Evolutionary conservation across 2,113 vertebrate species (phyloP).

Genomic region (Megaceryle maxima): DNA sequence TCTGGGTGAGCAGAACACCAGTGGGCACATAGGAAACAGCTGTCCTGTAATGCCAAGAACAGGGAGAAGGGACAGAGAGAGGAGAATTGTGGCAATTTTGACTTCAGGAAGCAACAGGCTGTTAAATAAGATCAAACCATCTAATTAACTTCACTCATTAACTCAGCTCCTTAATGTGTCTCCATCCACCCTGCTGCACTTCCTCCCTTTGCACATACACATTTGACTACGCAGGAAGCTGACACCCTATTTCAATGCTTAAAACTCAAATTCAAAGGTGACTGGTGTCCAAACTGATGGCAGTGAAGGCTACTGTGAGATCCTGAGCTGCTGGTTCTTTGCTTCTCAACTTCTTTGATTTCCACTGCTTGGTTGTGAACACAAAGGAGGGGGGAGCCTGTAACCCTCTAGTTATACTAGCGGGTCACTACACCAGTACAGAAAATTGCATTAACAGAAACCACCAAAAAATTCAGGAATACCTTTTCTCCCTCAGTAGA

Average conservation of each 20-base stretch:
- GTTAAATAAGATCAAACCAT: neutral
- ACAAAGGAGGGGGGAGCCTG: accelerated
- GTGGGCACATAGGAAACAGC: neutral
- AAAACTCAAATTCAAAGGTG: neutral
- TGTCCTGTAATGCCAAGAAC: neutral
- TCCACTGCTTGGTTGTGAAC: neutral
- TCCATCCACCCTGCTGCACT: neutral
- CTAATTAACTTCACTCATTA: neutral
- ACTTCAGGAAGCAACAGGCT: neutral
- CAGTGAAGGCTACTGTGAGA: neutral
- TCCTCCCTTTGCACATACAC: neutral
- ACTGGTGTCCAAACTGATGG: neutral
- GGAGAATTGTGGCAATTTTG: neutral
- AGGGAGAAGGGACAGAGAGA: neutral
- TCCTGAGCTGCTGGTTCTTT: neutral
- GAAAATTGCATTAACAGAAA: neutral
- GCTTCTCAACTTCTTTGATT: neutral
- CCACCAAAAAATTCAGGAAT: neutral
- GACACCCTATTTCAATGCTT: neutral
- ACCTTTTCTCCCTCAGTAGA: neutral
- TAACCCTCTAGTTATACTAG: neutral
- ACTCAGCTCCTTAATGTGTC: neutral
- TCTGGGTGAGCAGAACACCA: neutral
- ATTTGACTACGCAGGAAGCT: neutral
- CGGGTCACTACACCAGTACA: neutral